Evolutionary conservation across 2,113 vertebrate species (phyloP), one percentile per base, ranked within the genome.

Genomic region (Macaca mulatta): DNA sequence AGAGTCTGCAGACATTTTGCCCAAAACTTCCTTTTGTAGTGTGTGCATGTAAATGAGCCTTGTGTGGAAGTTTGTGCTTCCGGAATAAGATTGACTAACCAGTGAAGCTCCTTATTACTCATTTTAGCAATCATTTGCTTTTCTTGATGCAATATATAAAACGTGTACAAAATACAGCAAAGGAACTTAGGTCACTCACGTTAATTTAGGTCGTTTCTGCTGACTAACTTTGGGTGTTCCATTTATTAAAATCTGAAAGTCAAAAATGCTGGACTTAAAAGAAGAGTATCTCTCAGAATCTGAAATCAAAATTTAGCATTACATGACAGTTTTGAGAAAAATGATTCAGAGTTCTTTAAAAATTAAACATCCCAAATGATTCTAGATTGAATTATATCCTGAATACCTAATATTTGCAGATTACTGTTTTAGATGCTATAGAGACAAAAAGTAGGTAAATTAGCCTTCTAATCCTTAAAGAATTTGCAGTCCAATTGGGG

Each of bases 11-110:
- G 96, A 95, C 95, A 70, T 13, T 84, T 96, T 38, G 82, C 75
- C 97, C 89, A 57, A 98, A 52, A 1, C 97, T 98, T 99, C 98
- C 98, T 98, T 97, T 98, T 97, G 96, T 64, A 97, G 79, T 40
- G 81, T 90, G 81, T 32, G 11, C 82, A 93, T 96, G 45, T 79
- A 90, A 88, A 75, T 7, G 70, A 86, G 91, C 52, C 93, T 95
- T 87, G 82, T 22, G 69, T 97, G 98, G 98, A 98, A 98, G 97
- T 79, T 93, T 96, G 88, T 91, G 91, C 91, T 98, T 98, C 97
- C 98, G 82, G 43, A 94, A 97, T 89, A 96, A 82, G 72, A 93
- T 1, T 97, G 96, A 98, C 97, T 97, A 97, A 98, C 94, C 77
- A 83, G 89, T 48, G 20, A 22, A 32, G 96, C 13, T 93, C 45